Conservation (phyloP, 2,797 vertebrate genomes). For the Mastacembelus armatus region DNA sequence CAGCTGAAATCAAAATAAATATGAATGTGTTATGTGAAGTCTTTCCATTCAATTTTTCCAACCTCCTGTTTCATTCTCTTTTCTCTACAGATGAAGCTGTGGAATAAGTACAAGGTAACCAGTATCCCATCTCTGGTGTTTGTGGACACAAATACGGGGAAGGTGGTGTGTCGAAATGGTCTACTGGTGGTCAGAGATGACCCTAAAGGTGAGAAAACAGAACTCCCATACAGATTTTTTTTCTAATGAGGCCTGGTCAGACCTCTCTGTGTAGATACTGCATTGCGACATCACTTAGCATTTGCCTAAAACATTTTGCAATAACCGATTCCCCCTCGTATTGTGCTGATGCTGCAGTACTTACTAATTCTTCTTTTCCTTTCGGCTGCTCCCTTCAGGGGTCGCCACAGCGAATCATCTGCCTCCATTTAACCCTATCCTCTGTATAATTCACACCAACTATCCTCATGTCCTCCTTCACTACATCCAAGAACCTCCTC, state of each 20-base stretch:
- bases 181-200: slow-evolving; percentile 96
- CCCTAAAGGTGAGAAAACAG: slow-evolving; percentile 95
- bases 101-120: slow-evolving; percentile 99
- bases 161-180: slow-evolving; percentile 95
- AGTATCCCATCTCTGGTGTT: slow-evolving; percentile 98
- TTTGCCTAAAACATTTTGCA: slow-evolving; percentile 34
- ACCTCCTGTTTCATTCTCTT: neutral
- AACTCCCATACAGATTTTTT: no score
- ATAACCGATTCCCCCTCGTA: slow-evolving; percentile 3
- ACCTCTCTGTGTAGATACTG: slow-evolving; percentile 5
- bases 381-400: no score
- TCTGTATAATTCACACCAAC: no score
- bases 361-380: no score
- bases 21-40: neutral
- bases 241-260: neutral
- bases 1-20: slow-evolving; percentile 20
- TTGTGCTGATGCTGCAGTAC: slow-evolving; percentile 57
- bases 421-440: no score
- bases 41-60: slow-evolving; percentile 4
- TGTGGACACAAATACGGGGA: slow-evolving; percentile 92
- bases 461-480: no score
- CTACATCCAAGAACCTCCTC: no score
- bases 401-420: no score
- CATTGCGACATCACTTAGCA: slow-evolving; percentile 30
- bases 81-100: slow-evolving; percentile 91